Conservation (phyloP, 2,888 invertebrate species). For the Teleogryllus oceanicus region DNA sequence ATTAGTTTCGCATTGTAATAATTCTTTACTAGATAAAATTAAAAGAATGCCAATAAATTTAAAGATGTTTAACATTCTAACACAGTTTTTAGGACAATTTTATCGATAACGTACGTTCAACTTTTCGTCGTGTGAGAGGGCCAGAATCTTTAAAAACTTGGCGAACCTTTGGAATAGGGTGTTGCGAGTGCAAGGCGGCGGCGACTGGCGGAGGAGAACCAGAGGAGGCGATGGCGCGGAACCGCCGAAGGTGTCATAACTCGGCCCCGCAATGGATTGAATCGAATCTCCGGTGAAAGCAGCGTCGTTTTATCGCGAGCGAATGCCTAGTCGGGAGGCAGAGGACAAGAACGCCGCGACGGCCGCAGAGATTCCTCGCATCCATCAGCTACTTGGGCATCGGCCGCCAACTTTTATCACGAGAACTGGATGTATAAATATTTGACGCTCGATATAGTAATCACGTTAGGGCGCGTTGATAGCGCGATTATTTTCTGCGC, state of each 20-base stretch:
- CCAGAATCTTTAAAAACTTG: no score
- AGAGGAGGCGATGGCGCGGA: not conserved
- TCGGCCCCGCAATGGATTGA: not conserved
- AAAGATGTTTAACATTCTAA: no score
- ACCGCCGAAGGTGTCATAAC: not conserved
- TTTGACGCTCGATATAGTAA: constrained; percentile 18
- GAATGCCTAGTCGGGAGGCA: not conserved
- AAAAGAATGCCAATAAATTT: no score
- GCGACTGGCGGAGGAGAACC: no score
- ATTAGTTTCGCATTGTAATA: no score
- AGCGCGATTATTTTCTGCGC: not conserved
- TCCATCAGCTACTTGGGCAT: not conserved
- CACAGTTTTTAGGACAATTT: no score
- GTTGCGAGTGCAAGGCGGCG: no score
- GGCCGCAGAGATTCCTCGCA: not conserved
- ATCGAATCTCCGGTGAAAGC: not conserved
- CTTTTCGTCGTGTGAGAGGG: no score
- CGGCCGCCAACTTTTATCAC: not conserved
- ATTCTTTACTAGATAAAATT: no score
- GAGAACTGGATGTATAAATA: not conserved
- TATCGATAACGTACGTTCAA: no score
- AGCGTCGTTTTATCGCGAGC: not conserved
- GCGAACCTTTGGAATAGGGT: no score
- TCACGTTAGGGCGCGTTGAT: not conserved
- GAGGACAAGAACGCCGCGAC: not conserved